These are phyloP conservation scores for Amblyraja radiata DNA, from an alignment of 2,797 vertebrate species.

Conservation along the genomic window DNA sequence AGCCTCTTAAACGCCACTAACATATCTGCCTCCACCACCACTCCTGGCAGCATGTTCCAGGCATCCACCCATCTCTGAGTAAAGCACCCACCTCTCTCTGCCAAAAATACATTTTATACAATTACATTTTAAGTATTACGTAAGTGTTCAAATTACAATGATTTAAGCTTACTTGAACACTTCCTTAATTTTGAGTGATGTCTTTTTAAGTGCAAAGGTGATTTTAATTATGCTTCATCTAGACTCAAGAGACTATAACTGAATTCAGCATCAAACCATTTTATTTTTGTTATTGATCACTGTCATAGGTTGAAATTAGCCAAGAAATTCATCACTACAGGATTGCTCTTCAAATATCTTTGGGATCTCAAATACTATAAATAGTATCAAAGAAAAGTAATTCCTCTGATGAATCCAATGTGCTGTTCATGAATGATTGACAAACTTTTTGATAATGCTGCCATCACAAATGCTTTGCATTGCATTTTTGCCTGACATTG, in stretches of 20 bases:
- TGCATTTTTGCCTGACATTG: neutral
- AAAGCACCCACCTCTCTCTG: too few species aligned
- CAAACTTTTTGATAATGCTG: neutral
- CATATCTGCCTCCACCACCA: too few species aligned
- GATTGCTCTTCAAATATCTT: neutral
- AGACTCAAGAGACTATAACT: conserved; percentile 24
- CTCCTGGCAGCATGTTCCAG: too few species aligned
- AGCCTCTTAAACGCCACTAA: too few species aligned
- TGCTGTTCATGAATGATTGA: neutral
- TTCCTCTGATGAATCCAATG: neutral
- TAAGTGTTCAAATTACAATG: conserved; percentile 19
- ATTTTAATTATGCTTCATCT: conserved; percentile 31
- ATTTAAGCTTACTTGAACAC: conserved; percentile 13
- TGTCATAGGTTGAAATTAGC: conserved; percentile 13
- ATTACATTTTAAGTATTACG: neutral
- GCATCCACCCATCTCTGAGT: too few species aligned
- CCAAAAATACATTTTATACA: neutral
- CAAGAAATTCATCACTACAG: conserved; percentile 21
- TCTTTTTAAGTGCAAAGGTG: conserved; percentile 1
- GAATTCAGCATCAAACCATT: conserved; percentile 14
- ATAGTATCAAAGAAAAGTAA: neutral
- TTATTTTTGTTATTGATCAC: conserved; percentile 31
- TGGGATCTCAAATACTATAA: neutral
- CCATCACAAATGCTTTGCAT: neutral
- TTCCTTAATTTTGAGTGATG: conserved; percentile 26